Evolutionary conservation across 2,888 invertebrate genomes (phyloP).

Genomic region (Philonicus albiceps): DNA sequence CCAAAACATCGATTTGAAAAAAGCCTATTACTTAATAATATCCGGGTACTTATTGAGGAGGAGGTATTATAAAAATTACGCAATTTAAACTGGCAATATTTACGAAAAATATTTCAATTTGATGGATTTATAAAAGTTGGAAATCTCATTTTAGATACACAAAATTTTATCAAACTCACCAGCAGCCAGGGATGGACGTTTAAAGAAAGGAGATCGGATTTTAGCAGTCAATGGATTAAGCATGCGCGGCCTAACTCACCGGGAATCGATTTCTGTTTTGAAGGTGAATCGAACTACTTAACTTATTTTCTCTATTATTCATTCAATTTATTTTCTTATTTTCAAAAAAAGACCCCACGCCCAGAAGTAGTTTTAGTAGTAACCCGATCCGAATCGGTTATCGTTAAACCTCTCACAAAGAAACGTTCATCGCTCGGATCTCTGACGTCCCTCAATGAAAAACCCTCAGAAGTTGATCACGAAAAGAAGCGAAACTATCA

Average conservation of each 20-base stretch:
- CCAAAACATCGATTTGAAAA: no score
- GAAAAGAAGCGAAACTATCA: constrained; percentile 61
- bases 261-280: constrained; percentile 84
- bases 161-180: constrained; percentile 86
- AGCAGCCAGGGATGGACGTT: constrained; percentile 84
- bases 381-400: constrained; percentile 66
- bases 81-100: background rate
- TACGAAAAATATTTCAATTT: background rate
- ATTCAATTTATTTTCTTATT: background rate
- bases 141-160: constrained; percentile 72
- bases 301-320: background rate
- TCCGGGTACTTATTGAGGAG: no score
- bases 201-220: constrained; percentile 87
- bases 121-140: background rate
- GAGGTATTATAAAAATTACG: no score
- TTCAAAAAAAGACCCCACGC: constrained; percentile 71
- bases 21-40: no score
- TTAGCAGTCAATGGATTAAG: constrained; percentile 86
- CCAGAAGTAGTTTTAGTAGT: constrained; percentile 82
- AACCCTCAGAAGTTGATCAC: constrained; percentile 57
- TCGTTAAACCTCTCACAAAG: constrained; percentile 59
- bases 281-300: constrained; percentile 69
- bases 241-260: constrained; percentile 84
- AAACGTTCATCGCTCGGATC: constrained; percentile 63
- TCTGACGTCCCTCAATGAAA: constrained; percentile 61